Conservation (phyloP, 37 sponge, comb jelly and placozoan species). For the Aphrocallistes beatrix region DNA sequence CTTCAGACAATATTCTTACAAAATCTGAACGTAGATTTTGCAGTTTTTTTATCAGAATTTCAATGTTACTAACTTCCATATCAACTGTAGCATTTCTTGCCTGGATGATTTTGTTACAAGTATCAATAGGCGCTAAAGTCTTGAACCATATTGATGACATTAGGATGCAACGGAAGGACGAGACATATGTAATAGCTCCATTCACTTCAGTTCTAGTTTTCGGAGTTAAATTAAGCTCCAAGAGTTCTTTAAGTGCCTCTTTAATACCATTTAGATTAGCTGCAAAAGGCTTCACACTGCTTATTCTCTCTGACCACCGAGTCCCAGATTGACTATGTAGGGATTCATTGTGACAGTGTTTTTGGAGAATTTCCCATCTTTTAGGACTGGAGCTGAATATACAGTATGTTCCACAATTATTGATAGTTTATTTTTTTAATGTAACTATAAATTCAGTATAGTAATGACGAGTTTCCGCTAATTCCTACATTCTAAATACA, state of each 20-base stretch:
- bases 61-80: neutral
- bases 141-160: constrained; percentile 16
- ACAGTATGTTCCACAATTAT: no score
- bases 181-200: constrained; percentile 11
- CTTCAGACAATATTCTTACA: neutral
- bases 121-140: neutral
- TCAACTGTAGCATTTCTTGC: neutral
- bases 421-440: no score
- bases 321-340: constrained; percentile 14
- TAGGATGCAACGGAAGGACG: neutral
- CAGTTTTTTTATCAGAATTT: neutral
- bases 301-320: constrained; percentile 12
- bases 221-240: neutral
- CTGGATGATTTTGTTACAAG: neutral
- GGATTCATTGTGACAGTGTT: neutral
- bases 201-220: neutral
- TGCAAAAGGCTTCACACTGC: neutral
- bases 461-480: no score
- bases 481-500: no score
- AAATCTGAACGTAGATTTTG: neutral
- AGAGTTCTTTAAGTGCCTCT: neutral
- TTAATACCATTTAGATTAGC: constrained; percentile 3
- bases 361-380: neutral
- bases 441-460: no score
- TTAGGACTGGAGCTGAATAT: neutral